These are phyloP conservation scores for Aspidapion aeneum DNA, from an alignment of 2,888 invertebrate genomes.

Conservation along the genomic window DNA sequence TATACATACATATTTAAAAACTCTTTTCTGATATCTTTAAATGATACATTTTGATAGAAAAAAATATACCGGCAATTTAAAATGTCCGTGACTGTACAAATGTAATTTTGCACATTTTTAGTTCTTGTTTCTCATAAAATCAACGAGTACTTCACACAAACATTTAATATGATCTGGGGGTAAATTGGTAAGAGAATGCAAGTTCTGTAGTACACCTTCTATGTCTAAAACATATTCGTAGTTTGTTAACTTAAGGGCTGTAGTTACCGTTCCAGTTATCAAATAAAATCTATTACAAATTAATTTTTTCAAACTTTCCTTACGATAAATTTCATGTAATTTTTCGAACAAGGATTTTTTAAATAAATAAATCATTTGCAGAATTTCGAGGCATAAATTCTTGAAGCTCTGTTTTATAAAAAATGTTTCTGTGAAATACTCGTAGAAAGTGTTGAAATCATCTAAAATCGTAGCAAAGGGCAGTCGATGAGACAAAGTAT, in stretches of 20 bases:
- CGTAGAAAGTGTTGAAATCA: slow-evolving; percentile 39
- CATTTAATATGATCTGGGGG: slow-evolving; percentile 36
- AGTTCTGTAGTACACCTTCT: slow-evolving; percentile 30
- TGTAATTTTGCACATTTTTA: no score
- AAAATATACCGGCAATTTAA: no score
- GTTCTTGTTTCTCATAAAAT: no score
- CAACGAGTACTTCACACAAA: slow-evolving; percentile 33
- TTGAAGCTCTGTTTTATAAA: slow-evolving; percentile 33
- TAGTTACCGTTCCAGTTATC: slow-evolving; percentile 37
- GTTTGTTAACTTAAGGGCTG: slow-evolving; percentile 34
- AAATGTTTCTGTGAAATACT: slow-evolving; percentile 35
- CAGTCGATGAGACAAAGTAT: slow-evolving; percentile 33
- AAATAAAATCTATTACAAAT: slow-evolving; percentile 37
- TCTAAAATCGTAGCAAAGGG: slow-evolving; percentile 37
- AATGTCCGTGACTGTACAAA: no score
- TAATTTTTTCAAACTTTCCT: slow-evolving; percentile 30
- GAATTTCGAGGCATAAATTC: slow-evolving; percentile 36
- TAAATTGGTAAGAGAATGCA: slow-evolving; percentile 34
- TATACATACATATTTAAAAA: no score
- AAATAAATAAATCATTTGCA: slow-evolving; percentile 35
- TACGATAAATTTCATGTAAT: slow-evolving; percentile 35
- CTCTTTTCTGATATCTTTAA: no score
- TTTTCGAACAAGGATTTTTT: slow-evolving; percentile 33
- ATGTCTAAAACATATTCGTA: slow-evolving; percentile 33
- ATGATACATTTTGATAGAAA: no score